phyloP scores from a whole-genome alignment of 2,797 vertebrate species.

The Sphenopsis melanotis region DNA sequence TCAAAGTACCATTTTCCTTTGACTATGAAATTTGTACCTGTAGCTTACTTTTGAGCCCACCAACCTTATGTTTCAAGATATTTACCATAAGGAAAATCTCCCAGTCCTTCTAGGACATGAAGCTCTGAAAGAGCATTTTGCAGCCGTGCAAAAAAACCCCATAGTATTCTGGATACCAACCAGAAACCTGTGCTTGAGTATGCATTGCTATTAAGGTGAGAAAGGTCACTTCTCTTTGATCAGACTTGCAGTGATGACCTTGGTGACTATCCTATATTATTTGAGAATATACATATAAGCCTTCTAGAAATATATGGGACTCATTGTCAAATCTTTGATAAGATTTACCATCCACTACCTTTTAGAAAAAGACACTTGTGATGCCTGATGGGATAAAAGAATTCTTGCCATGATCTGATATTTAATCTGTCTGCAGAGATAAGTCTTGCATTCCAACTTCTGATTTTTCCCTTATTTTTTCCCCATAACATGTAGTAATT shows the following conservation, averaged over 20 bases:
- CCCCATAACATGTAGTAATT: neutral
- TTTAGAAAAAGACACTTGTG: neutral
- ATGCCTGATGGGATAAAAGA: neutral
- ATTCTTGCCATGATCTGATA: neutral
- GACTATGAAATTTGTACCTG: neutral
- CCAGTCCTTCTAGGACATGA: neutral
- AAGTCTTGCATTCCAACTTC: neutral
- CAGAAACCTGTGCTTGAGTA: neutral
- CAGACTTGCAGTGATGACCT: neutral
- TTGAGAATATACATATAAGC: neutral
- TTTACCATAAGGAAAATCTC: neutral
- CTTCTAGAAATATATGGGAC: neutral
- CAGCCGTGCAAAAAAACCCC: rapidly evolving
- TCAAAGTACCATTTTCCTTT: neutral
- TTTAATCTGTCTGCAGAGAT: neutral
- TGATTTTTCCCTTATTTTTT: neutral
- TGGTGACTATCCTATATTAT: neutral
- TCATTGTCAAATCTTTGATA: neutral
- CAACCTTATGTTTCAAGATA: neutral
- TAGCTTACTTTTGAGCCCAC: neutral
- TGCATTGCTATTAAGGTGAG: neutral
- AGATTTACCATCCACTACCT: neutral
- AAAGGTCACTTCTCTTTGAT: neutral
- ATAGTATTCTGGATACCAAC: neutral
- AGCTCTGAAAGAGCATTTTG: neutral